Conservation (phyloP, 1,140 invertebrate genomes). For the Cyclargus thomasi region DNA sequence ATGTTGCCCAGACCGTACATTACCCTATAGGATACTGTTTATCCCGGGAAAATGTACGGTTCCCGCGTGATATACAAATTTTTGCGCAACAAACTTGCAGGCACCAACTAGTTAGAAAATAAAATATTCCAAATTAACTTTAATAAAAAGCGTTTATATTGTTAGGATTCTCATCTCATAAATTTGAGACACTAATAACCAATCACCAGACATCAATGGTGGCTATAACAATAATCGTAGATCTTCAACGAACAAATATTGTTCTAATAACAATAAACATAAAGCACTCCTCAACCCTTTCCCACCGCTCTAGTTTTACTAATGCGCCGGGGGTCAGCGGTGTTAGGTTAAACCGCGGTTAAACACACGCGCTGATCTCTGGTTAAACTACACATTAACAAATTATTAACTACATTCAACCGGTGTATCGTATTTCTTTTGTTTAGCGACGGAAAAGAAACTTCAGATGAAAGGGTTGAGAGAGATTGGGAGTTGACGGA, state of each 20-base stretch:
- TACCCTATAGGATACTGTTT: too few species aligned
- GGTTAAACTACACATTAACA: constrained; percentile 54
- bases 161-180: too few species aligned
- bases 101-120: too few species aligned
- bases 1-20: too few species aligned
- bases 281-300: constrained; percentile 67
- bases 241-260: constrained; percentile 69
- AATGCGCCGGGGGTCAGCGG: constrained; percentile 61
- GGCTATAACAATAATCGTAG: constrained; percentile 63
- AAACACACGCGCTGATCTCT: constrained; percentile 56
- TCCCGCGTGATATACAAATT: too few species aligned
- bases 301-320: constrained; percentile 74
- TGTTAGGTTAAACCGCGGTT: constrained; percentile 57
- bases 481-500: not conserved
- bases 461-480: not conserved
- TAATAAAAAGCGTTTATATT: too few species aligned
- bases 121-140: too few species aligned
- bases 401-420: constrained; percentile 41
- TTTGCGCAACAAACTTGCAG: too few species aligned
- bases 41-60: too few species aligned
- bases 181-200: too few species aligned
- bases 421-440: not conserved
- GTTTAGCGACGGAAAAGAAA: not conserved
- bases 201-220: too few species aligned
- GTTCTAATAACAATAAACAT: constrained; percentile 74